Evolutionary conservation across 2,113 vertebrate genomes (phyloP), one percentile per base, ranked within the genome.

Genomic region (Corythoichthys intestinalis): DNA sequence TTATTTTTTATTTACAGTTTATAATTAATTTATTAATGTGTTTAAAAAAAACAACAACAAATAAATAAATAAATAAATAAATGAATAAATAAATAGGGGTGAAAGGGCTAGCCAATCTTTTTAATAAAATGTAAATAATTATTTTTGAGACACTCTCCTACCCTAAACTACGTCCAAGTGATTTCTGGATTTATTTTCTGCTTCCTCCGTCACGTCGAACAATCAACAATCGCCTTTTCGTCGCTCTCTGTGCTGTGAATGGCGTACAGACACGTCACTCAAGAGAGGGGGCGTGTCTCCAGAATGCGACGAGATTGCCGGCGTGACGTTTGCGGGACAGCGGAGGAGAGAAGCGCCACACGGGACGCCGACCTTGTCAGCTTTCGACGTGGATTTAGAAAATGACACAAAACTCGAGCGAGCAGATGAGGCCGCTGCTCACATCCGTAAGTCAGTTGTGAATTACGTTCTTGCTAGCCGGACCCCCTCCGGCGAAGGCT

Each of bases 341-440:
- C 52, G 73, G 70, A 6, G 67, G 56, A 60, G 56, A 59, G 37
- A 52, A 15, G 1, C 4, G 17, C 34, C 8, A 17, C 37, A 48
- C 14, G 46, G 35, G 10, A 15, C 41, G 20, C 1, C 6, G 0
- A 37, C 52, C 6, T 3, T 39, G 58, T 28, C 65, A 71, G 7
- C 6, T 41, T 28, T 15, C 57, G 9, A 17, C 47, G 38, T 28
- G 35, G 39, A 48, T 13, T 62, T 0, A 2, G 58, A 37, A 67
- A 2, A 86, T 86, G 84, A 79, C 75, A 37, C 79, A 80, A 13
- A 76, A 71, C 1, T n/a, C 2, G 38, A 66, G 49, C 52, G 84
- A 86, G 0, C 86, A 85, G 83, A 86, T 85, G 84, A 82, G 75
- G 66, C 86, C 86, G 2, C 78, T 88, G 52, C 79, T 88, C 65